A percentile compares a stretch with the other conserved stretches of the same genome.
phyloP scores from a whole-genome alignment of 2,797 vertebrate species.

The Caiman crocodilus region DNA sequence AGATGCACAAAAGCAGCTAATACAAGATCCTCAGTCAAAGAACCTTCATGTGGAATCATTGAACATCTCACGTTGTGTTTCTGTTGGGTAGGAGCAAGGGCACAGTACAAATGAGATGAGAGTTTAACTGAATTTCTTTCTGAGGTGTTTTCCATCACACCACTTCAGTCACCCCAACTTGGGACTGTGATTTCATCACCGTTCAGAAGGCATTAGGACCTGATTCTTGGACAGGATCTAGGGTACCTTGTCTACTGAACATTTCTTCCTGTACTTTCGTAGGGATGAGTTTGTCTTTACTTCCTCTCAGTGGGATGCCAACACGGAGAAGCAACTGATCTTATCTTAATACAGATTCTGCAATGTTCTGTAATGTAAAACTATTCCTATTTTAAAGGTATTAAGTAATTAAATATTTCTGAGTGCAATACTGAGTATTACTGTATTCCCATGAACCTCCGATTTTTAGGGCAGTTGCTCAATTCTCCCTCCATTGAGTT shows the following conservation, averaged over 20 bases:
- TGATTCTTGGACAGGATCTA: not conserved
- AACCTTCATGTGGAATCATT: not conserved
- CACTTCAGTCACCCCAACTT: not conserved
- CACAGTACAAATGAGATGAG: not conserved
- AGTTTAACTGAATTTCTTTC: slow-evolving; percentile 22
- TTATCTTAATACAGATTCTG: not conserved
- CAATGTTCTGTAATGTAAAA: not conserved
- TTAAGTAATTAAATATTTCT: not conserved
- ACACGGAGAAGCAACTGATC: not conserved
- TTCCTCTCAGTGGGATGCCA: not conserved
- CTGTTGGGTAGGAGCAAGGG: not conserved
- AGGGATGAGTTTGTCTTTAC: fast-evolving
- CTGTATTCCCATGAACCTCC: not conserved
- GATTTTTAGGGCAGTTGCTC: not conserved
- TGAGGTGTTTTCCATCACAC: not conserved
- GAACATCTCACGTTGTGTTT: not conserved
- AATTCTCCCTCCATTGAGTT: not conserved
- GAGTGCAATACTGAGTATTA: not conserved
- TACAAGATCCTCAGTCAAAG: slow-evolving; percentile 4
- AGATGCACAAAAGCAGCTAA: slow-evolving; percentile 7
- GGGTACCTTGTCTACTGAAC: not conserved
- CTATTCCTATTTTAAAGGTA: not conserved
- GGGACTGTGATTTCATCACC: not conserved
- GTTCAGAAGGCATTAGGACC: not conserved
- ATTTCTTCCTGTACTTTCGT: not conserved